Evolutionary conservation across 2,113 vertebrate species (phyloP).

Genomic region (Paraplagusia blochii): DNA sequence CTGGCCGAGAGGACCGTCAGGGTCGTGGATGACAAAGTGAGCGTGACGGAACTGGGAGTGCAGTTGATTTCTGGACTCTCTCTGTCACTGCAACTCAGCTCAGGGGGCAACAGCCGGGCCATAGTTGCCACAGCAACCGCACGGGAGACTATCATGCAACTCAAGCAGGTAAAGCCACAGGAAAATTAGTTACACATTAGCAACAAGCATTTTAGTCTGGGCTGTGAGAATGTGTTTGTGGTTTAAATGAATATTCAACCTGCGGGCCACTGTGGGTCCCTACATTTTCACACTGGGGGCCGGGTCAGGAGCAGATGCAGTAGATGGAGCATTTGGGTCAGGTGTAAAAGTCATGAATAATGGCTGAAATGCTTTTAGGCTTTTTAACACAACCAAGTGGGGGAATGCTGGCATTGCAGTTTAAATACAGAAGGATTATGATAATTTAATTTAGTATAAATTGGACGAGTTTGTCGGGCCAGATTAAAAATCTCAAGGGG

Average conservation of each 20-base stretch:
- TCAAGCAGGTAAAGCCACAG: conserved; percentile 81
- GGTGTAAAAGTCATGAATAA: too few relatives aligned
- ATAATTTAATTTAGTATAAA: too few relatives aligned
- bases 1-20: conserved; percentile 87
- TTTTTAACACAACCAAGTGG: too few relatives aligned
- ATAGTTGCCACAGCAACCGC: conserved; percentile 84
- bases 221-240: conserved; percentile 7
- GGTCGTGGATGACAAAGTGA: conserved; percentile 93
- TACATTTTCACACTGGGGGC: too few relatives aligned
- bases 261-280: too few relatives aligned
- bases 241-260: conserved; percentile 14
- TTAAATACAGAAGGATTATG: too few relatives aligned
- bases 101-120: conserved; percentile 84
- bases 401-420: too few relatives aligned
- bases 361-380: too few relatives aligned
- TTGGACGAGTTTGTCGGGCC: too few relatives aligned
- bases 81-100: conserved; percentile 87
- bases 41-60: conserved; percentile 88
- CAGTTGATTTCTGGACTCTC: conserved; percentile 89
- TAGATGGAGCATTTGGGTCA: too few relatives aligned
- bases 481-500: too few relatives aligned
- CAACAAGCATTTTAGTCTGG: conserved; percentile 14
- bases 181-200: conserved; percentile 35
- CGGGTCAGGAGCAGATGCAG: too few relatives aligned
- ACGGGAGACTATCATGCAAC: conserved; percentile 82